Percentiles rank a stretch among this genome's conserved stretches.
These are phyloP conservation scores for Anoura caudifer DNA, from an alignment of 2,113 vertebrate genomes.

Conservation along the genomic window DNA sequence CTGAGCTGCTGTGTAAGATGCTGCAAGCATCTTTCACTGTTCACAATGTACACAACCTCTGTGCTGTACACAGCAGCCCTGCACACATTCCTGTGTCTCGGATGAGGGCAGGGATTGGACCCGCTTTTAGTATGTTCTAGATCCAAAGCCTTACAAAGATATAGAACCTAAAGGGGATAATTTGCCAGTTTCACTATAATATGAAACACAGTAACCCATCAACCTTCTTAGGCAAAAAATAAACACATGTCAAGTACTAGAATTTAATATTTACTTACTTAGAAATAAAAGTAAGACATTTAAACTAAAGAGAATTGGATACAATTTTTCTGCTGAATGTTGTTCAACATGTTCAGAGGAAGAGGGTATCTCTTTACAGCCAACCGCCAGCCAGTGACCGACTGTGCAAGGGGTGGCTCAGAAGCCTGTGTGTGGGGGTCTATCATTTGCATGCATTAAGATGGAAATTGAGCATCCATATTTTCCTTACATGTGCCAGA, in stretches of 20 bases:
- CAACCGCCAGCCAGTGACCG: neutral
- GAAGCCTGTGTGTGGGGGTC: neutral
- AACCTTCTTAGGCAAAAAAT: neutral
- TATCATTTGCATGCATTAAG: conserved; percentile 28
- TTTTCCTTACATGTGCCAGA: conserved; percentile 4
- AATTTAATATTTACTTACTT: neutral
- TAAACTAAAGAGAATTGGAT: neutral
- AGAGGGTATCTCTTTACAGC: neutral
- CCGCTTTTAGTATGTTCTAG: neutral
- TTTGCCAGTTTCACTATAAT: neutral
- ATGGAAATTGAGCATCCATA: neutral
- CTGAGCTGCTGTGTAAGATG: neutral
- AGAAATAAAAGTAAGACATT: neutral
- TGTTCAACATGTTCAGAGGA: neutral
- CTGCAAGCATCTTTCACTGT: neutral
- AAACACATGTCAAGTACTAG: neutral
- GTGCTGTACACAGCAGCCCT: too few species aligned
- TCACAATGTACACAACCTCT: neutral
- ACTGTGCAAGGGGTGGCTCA: neutral
- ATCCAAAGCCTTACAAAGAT: neutral
- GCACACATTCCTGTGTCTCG: neutral
- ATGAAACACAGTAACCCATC: neutral
- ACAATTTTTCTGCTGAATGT: neutral
- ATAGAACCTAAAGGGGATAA: neutral
- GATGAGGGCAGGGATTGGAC: neutral